Evolutionary conservation across 2,888 invertebrate species (phyloP).

Genomic region (Ctena decussata): DNA sequence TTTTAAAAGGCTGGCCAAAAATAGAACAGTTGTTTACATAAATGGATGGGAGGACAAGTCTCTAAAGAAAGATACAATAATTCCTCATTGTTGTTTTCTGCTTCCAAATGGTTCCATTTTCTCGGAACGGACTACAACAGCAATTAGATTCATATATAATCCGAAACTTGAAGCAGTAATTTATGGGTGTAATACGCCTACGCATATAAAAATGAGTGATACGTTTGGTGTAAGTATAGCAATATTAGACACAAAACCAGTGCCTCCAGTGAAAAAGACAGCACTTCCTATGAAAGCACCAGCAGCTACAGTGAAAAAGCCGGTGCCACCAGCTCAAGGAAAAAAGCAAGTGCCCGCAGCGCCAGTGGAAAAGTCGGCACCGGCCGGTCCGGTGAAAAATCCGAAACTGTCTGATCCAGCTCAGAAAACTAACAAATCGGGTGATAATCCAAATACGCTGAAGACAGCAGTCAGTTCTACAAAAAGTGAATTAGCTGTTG

Average conservation of each 20-base stretch:
- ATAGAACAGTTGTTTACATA: not conserved
- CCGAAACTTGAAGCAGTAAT: not conserved
- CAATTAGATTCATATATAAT: not conserved
- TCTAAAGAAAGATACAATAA: not conserved
- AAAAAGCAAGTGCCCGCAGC: not conserved
- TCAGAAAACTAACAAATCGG: no score
- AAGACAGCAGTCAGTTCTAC: no score
- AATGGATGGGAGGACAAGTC: not conserved
- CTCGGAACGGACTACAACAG: no score
- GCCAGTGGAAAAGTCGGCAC: not conserved
- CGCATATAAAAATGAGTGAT: not conserved
- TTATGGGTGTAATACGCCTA: not conserved
- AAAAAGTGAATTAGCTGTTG: no score
- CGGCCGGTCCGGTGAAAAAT: not conserved
- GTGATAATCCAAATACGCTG: no score
- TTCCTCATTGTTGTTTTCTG: not conserved
- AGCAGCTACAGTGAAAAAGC: not conserved
- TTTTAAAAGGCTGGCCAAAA: not conserved
- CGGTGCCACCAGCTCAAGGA: not conserved
- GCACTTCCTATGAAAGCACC: not conserved
- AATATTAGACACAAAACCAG: not conserved
- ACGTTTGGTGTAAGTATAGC: not conserved
- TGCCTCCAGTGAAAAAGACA: not conserved
- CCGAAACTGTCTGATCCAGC: no score
- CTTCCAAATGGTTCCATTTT: not conserved